Conservation (phyloP, 2,888 invertebrate genomes). For the Polydrusus cervinus region DNA sequence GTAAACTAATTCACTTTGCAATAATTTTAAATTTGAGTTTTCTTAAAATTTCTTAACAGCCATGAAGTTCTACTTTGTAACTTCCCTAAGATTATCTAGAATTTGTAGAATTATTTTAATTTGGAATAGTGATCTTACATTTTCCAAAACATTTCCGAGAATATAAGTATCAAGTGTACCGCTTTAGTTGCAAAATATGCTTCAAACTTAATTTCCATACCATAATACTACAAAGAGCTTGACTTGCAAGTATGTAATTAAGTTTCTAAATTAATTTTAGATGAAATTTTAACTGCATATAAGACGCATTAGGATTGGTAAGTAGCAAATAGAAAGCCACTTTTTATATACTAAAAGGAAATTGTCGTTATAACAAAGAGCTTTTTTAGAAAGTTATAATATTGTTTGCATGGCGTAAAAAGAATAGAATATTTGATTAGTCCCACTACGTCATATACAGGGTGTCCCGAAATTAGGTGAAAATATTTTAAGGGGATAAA, state of each 20-base stretch:
- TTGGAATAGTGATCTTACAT: neutral
- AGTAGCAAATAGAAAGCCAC: slow-evolving; percentile 20
- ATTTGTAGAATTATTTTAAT: too few relatives aligned
- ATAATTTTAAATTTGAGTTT: too few relatives aligned
- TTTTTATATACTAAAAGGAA: neutral
- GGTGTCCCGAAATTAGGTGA: too few relatives aligned
- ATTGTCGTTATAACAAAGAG: neutral
- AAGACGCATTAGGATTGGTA: slow-evolving; percentile 13
- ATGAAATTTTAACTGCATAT: slow-evolving; percentile 33
- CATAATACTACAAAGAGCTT: slow-evolving; percentile 38
- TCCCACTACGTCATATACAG: too few relatives aligned
- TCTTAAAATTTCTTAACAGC: neutral
- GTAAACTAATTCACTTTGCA: too few relatives aligned
- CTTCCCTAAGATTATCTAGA: too few relatives aligned
- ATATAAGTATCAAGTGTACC: neutral
- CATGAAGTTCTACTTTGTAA: too few relatives aligned
- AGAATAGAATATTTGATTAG: too few relatives aligned
- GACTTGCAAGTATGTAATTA: slow-evolving; percentile 39
- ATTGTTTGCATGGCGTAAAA: neutral
- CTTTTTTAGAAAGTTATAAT: neutral
- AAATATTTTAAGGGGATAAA: too few relatives aligned
- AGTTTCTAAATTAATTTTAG: slow-evolving; percentile 43
- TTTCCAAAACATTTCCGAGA: neutral
- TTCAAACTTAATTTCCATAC: slow-evolving; percentile 22
- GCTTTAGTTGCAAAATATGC: slow-evolving; percentile 1